Evolutionary conservation across 2,113 vertebrate genomes (phyloP).

Genomic region (Datnioides undecimradiatus): DNA sequence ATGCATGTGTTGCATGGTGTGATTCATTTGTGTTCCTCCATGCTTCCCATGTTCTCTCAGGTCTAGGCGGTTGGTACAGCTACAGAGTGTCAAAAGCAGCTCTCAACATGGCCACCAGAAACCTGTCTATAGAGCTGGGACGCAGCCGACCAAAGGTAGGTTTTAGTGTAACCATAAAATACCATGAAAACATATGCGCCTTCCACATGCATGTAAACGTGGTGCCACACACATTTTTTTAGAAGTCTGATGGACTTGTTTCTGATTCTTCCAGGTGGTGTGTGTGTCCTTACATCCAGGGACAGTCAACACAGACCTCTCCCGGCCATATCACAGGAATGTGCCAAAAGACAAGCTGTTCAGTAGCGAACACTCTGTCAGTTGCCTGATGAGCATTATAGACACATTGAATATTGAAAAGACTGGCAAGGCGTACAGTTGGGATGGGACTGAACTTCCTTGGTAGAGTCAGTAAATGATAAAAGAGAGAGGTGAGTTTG

Average conservation of each 20-base stretch:
- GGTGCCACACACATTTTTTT: not conserved
- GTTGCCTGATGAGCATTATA: slow-evolving; percentile 74
- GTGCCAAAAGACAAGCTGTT: slow-evolving; percentile 78
- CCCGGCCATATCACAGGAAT: slow-evolving; percentile 77
- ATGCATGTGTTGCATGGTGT: not conserved
- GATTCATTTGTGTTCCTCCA: not conserved
- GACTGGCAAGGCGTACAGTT: slow-evolving; percentile 79
- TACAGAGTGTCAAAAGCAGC: slow-evolving; percentile 82
- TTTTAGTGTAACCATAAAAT: not conserved
- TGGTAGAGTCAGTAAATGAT: slow-evolving; percentile 70
- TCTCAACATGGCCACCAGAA: slow-evolving; percentile 83
- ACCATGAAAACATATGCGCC: not conserved
- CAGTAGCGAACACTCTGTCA: slow-evolving; percentile 73
- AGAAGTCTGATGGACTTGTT: not conserved
- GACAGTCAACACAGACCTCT: slow-evolving; percentile 80
- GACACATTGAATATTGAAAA: slow-evolving; percentile 65
- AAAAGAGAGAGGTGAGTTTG: not conserved
- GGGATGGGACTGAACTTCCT: slow-evolving; percentile 63
- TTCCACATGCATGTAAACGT: not conserved
- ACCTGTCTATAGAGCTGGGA: slow-evolving; percentile 80
- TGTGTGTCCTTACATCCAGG: slow-evolving; percentile 81
- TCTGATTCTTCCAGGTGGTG: slow-evolving; percentile 66
- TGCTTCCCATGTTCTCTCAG: slow-evolving; percentile 34
- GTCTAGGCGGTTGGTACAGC: slow-evolving; percentile 81
- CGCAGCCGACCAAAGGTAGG: slow-evolving; percentile 70